A percentile compares a stretch with the other conserved stretches of the same genome.
Conservation (phyloP, 2,888 invertebrate species). For the Rhimphoctona megacephalus region DNA sequence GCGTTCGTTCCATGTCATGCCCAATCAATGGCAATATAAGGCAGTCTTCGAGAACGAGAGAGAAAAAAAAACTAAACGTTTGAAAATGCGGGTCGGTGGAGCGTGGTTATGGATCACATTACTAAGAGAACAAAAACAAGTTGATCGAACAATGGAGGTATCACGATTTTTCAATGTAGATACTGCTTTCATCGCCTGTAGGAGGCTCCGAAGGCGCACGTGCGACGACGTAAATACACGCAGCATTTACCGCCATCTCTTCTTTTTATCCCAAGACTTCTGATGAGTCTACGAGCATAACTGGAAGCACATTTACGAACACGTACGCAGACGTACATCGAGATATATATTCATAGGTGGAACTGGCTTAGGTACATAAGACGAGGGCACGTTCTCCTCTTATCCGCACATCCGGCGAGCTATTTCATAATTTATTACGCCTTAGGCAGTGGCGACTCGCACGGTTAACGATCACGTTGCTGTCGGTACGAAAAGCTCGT, state of each 20-base stretch:
- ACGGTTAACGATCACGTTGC: constrained; percentile 48
- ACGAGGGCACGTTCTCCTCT: constrained; percentile 42
- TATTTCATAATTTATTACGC: constrained; percentile 63
- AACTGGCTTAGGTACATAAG: constrained; percentile 29
- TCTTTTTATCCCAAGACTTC: not conserved
- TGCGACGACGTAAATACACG: constrained; percentile 41
- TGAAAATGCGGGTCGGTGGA: not conserved
- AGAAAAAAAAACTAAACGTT: not conserved
- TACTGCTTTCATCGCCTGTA: constrained; percentile 7
- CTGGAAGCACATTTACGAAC: constrained; percentile 2
- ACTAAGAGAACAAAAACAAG: constrained; percentile 48
- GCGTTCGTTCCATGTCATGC: not conserved
- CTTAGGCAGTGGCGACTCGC: constrained; percentile 30
- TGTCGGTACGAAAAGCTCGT: constrained; percentile 21
- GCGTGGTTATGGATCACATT: constrained; percentile 18
- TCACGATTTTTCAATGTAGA: constrained; percentile 12
- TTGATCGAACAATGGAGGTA: constrained; percentile 16
- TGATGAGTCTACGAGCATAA: constrained; percentile 11
- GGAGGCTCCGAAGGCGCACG: constrained; percentile 21
- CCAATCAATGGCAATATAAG: constrained; percentile 14
- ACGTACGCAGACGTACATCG: not conserved
- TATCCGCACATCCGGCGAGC: constrained; percentile 61
- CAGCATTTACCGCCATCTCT: constrained; percentile 2
- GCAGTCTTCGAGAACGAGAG: not conserved
- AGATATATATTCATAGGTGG: constrained; percentile 33